Evolutionary conservation across 1,140 invertebrate genomes (phyloP).

Genomic region (Contarinia nasturtii): DNA sequence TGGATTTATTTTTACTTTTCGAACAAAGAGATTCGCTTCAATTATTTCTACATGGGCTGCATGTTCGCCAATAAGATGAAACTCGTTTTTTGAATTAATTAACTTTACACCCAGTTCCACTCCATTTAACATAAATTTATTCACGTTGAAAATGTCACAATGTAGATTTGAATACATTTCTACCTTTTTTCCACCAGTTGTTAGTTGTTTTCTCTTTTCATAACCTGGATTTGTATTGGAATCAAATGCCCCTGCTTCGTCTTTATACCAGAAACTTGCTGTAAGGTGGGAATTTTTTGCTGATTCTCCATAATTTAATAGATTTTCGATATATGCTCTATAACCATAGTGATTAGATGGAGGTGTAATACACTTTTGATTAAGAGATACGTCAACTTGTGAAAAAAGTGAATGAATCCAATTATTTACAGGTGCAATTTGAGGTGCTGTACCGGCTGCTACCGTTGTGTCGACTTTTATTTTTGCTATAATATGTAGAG

Average conservation of each 20-base stretch:
- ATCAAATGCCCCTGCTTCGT: no score
- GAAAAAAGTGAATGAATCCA: not conserved
- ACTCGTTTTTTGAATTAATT: conserved; percentile 15
- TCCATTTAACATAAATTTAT: conserved; percentile 22
- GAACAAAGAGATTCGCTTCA: conserved; percentile 13
- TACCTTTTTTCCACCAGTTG: no score
- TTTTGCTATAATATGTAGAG: not conserved
- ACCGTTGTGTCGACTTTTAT: not conserved
- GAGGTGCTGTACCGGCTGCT: not conserved
- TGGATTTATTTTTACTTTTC: conserved; percentile 17
- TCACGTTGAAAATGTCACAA: conserved; percentile 13
- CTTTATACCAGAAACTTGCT: no score
- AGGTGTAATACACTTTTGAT: not conserved
- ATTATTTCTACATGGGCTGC: conserved; percentile 6
- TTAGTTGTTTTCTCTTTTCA: no score
- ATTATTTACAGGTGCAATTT: not conserved
- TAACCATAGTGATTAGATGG: not conserved
- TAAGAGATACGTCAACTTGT: not conserved
- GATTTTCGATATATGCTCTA: not conserved
- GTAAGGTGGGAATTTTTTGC: not conserved
- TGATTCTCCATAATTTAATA: not conserved
- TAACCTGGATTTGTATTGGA: no score
- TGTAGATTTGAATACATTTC: not conserved
- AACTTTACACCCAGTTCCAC: conserved; percentile 20
- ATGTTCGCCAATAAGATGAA: conserved; percentile 14